Base-by-base conservation (phyloP, 2,888 invertebrate species). In the Baccha elongata region DNA sequence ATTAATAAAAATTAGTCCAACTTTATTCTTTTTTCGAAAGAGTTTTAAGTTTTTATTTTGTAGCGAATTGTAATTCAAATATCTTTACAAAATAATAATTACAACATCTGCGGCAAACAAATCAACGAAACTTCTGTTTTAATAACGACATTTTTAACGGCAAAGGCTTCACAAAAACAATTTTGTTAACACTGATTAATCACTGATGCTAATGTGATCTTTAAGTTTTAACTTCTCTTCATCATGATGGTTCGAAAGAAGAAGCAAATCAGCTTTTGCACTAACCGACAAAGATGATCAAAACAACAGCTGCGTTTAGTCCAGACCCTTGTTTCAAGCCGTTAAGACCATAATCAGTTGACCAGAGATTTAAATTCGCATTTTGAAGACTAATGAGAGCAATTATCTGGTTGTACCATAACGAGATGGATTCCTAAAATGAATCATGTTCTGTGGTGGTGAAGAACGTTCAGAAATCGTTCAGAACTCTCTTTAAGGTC, bases 341-440 rank as follows among this genome's bases (percentile, higher is more conserved):
- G 11, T 13, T 15, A 46, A 62, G 13, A 29, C 69, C 42, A 62
- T 83, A 78, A 83, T 73, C 83, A 72, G 78, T 62, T 83, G 67
- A 53, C 52, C 35, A 46, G 62, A 64, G 55, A 78, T 78, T 83
- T 78, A 78, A 83, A 83, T 81, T 76, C 84, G 19, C 81, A 84
- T 81, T 84, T 84, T 86, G 85, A 88, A 87, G 89, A 88, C 88
- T 88, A 88, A 88, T 88, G 89, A 89, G 89, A 88, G 88, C 88
- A 88, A 88, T 89, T 89, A 89, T 88, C 88, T 88, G 88, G 88
- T 89, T 88, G 89, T 86, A 60, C 76, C 71, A 53, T 83, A 83
- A 83, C 81, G 67, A 83, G 81, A 83, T 83, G 76, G 68, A 83
- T 83, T 83, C 83, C 17, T 64, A 32, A 72, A 83, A 83, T 78